Base-by-base conservation (phyloP, 2,888 invertebrate species). In the Bombylius discolor region DNA sequence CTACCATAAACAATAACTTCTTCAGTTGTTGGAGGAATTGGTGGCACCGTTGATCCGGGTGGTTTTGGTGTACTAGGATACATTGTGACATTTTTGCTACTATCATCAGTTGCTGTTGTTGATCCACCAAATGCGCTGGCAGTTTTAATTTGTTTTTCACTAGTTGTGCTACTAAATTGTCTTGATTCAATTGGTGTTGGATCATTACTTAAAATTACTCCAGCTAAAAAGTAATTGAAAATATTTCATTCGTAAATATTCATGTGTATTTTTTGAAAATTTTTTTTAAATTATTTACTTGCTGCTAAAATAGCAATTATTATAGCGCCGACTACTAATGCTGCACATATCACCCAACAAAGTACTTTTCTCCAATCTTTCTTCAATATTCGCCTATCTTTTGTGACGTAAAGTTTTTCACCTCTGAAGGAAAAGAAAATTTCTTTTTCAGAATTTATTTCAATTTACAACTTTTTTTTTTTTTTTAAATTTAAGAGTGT, bases 371-470 rank as follows among this genome's bases (percentile, higher is more conserved):
- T 81, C 67, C 83, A 82, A 56, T 81, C 79, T 66, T 82, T 82
- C 68, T 81, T 82, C 8, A 42, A 11, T 49, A 82, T 81, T 54
- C 87, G 78, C 69, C 87, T 87, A 72, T 88, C 88, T 68, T 86
- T 86, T 13, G 88, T 89, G 58, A 89, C 85, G 69, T 87, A 88
- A 56, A 89, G 73, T 69, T 89, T 89, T 72, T 89, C 88, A 56
- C 88, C 87, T 73, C 88, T 87, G 14, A 52, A 51, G 14, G 12
- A 39, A 36, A 11, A 42, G 23, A 45, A 31, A 48, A 34, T 32
- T 12, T 36, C 3, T 23, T 23, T 23, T 23, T 23, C 3, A 23
- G 23, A 23, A 23, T 23, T 2, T 23, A 23, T 2, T 23, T 36
- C 1, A 5, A 36, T 36, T 36, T 36, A 36, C 34, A 36, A 36